Evolutionary conservation across 2,113 vertebrate species (phyloP), one percentile per base, ranked within the genome.

Genomic region (Vulpes lagopus): DNA sequence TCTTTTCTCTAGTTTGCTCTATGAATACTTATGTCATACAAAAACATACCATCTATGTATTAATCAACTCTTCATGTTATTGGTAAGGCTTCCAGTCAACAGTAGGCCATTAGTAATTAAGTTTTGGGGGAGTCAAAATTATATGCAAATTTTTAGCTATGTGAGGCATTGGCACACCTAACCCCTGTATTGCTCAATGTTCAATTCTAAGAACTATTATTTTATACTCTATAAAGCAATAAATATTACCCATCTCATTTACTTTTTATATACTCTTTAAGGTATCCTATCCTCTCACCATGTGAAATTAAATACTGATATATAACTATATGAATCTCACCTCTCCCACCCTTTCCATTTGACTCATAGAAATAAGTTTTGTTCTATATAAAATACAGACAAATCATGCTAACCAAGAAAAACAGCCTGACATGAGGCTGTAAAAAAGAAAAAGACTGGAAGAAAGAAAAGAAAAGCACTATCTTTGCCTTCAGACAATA

Each of bases 341-440:
- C 55, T 0, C 81, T 12, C 32, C 6, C 32, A 55, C 51, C 23
- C n/a, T 64, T 83, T 35, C 19, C 16, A 51, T 19, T 69, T 76
- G 3, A 60, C 30, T 93, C 43, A 57, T 1, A 73, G 71, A 81
- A 92, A 71, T 60, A 79, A 53, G 73, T 81, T 89, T 69, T 59
- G 9, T 38, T 91, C 79, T 73, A 80, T 93, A n/a, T 90, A 53
- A 89, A 97, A 86, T 55, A 69, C 4, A 94, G 59, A 89, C 3
- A 71, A 89, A 43, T 78, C 19, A 69, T 27, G 57, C 22, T 32
- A 64, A 27, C 30, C 0, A 64, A 84, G 38, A 74, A 82, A 89
- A 91, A 64, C 2, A 79, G 38, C 11, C 11, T 74, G 35, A 60
- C 65, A 43, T 43, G 43, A 43, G 43, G 43, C 43, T 43, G 43